Evolutionary conservation across 2,113 vertebrate species (phyloP), one percentile per base, ranked within the genome.

Genomic region (Perca flavescens): DNA sequence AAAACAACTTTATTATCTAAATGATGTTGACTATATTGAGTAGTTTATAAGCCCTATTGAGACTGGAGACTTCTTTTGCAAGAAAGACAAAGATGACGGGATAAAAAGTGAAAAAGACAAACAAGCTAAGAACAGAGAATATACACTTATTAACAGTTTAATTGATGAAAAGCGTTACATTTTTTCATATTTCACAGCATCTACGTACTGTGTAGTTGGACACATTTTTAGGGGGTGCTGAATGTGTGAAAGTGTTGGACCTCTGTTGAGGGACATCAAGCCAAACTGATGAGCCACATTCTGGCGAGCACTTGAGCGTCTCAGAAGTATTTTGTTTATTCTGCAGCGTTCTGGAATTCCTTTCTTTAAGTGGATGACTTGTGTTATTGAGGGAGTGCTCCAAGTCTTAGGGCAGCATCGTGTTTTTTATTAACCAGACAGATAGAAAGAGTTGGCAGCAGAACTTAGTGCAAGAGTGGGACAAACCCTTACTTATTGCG

Each of bases 281-380:
- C 77, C 79, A 88, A 89, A 84, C 15, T 22, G 58, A 83, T 80
- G 79, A 81, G 66, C 71, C 65, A 66, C 70, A 77, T 79, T 82
- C 80, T 79, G 87, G 76, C 43, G 47, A 87, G 50, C 72, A 28
- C 56, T 74, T 56, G 3, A 85, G 46, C 52, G 66, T 77, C 82
- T 79, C 67, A 65, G 70, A 84, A 87, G 85, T 77, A 77, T 87
- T 89, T 87, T 80, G 89, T 86, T 91, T 89, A 86, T 85, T 83
- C 82, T 78, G 73, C 75, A 58, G 83, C 82, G 40, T 81, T 77
- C 86, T 92, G 89, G 83, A 90, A 83, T 66, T 56, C 74, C 84
- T 91, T 90, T 86, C 86, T 88, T 34, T 76, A 72, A 88, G 75
- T 71, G 47, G 63, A 68, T 69, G 47, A 78, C 68, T 79, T 62